phyloP scores from a whole-genome alignment of 2,888 invertebrate species.

The Ormyrus labotus region DNA sequence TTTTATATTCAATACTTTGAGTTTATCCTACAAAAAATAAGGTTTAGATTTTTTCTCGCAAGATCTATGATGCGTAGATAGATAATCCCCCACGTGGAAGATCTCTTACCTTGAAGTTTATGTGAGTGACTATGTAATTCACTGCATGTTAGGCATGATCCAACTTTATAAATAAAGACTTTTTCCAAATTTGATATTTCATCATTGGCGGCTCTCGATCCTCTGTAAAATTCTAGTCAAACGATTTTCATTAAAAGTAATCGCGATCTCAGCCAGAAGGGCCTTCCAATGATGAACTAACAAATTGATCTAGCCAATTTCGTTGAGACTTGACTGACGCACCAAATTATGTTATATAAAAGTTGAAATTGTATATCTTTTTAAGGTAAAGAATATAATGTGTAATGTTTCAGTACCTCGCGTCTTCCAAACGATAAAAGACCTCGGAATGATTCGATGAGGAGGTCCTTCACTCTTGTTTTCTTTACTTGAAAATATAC shows the following conservation, averaged over 20 bases:
- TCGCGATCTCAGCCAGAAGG: constrained; percentile 2
- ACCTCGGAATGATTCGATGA: constrained; percentile 49
- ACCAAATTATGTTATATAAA: constrained; percentile 38
- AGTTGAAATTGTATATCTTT: constrained; percentile 44
- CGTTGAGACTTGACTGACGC: constrained; percentile 51
- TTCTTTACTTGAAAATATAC: too few relatives aligned
- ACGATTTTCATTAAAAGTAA: constrained; percentile 1
- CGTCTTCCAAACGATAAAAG: constrained; percentile 54
- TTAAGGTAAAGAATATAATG: constrained; percentile 20
- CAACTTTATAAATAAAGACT: constrained; percentile 39
- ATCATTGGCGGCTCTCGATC: not conserved
- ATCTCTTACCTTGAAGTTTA: constrained; percentile 33
- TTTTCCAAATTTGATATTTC: constrained; percentile 7
- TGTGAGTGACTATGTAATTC: constrained; percentile 58
- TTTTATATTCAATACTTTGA: too few relatives aligned
- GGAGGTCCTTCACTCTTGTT: constrained; percentile 17
- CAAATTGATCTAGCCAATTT: constrained; percentile 37
- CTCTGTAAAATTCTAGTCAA: not conserved
- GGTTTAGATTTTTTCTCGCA: constrained; percentile 42
- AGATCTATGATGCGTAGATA: constrained; percentile 13
- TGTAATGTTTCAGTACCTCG: constrained; percentile 51
- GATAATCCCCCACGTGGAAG: constrained; percentile 11
- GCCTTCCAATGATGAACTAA: constrained; percentile 9
- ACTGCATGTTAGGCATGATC: constrained; percentile 64
- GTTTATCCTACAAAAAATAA: too few relatives aligned